Base-by-base conservation (phyloP, 2,113 vertebrate genomes). In the Blennius ocellaris region DNA sequence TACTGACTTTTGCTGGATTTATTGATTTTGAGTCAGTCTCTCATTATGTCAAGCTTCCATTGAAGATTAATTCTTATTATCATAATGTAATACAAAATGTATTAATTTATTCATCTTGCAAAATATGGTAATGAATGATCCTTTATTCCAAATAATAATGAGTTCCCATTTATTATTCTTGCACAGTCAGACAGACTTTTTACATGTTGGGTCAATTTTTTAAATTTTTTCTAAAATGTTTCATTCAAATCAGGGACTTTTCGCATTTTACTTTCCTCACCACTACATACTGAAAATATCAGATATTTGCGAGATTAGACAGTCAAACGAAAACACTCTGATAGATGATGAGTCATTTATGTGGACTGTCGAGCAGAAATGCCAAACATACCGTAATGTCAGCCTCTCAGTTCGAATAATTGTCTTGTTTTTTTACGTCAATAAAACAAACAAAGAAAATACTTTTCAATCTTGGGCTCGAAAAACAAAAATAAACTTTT, bases 1-100 rank as follows among this genome's bases (percentile, higher is more conserved):
- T 48, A 47, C 61, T 69, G 62, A 66, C 39, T 72, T 72, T 69
- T 41, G 40, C 49, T 69, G 40, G 45, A 63, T 76, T 69, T 89
- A 87, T 84, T 79, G 76, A 83, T 84, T 84, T 84, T 14, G 60
- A 74, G 43, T 69, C 21, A 16, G n/a, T 21, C 44, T 55, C 83
- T 82, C 81, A 84, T 79, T 87, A 84, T 73, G 66, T 73, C 52
- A 15, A 57, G 17, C 53, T 71, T 50, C 54, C 58, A 62, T 55
- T 81, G 66, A 76, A 58, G 62, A 83, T 69, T 40, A 38, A 69
- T 74, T 60, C 60, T 55, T 57, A 76, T 75, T 68, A 86, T 63
- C 66, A 85, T 81, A 79, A 73, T 61, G 56, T 40, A 69, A 85
- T 79, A 55, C 67, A 65, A 66, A 69, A 65, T 37, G 5, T 30